A percentile compares a stretch with the other conserved stretches of the same genome.
These are phyloP conservation scores for Nemapogon koenigi DNA, from an alignment of 2,888 invertebrate species.

Conservation along the genomic window DNA sequence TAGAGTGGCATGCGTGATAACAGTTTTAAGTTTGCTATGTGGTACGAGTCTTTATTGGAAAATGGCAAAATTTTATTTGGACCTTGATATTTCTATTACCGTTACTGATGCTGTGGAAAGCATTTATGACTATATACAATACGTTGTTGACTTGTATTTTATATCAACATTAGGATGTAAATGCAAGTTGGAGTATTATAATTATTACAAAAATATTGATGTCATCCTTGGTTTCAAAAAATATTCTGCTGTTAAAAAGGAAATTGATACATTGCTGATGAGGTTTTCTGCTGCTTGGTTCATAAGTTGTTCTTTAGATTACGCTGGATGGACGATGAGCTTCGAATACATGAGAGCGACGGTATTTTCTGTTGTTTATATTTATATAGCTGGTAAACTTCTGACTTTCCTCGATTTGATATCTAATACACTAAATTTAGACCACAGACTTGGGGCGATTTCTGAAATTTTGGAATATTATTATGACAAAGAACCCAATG, in stretches of 20 bases:
- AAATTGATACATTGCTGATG: slow-evolving; percentile 23
- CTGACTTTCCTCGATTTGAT: slow-evolving; percentile 36
- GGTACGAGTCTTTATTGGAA: slow-evolving; percentile 29
- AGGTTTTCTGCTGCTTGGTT: slow-evolving; percentile 28
- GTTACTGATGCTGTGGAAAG: slow-evolving; percentile 34
- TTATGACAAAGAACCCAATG: slow-evolving; percentile 17
- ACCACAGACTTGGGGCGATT: slow-evolving; percentile 29
- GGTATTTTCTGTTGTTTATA: slow-evolving; percentile 26
- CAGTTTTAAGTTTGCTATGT: slow-evolving; percentile 23
- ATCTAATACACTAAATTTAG: slow-evolving; percentile 33
- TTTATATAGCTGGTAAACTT: slow-evolving; percentile 40
- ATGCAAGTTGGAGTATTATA: slow-evolving; percentile 30
- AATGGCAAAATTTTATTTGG: slow-evolving; percentile 22
- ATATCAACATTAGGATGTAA: slow-evolving; percentile 33
- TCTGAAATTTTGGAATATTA: slow-evolving; percentile 26
- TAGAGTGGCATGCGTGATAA: slow-evolving; percentile 18
- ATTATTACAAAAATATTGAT: slow-evolving; percentile 34
- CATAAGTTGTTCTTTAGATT: slow-evolving; percentile 27
- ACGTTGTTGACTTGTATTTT: slow-evolving; percentile 33
- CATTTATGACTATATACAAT: slow-evolving; percentile 34
- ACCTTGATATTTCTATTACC: slow-evolving; percentile 27
- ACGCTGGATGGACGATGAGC: slow-evolving; percentile 28
- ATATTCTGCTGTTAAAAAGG: slow-evolving; percentile 22
- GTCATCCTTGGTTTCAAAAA: slow-evolving; percentile 25
- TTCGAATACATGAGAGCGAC: slow-evolving; percentile 26